Conservation (phyloP, 1,140 invertebrate species). For the Cydia strobilella region DNA sequence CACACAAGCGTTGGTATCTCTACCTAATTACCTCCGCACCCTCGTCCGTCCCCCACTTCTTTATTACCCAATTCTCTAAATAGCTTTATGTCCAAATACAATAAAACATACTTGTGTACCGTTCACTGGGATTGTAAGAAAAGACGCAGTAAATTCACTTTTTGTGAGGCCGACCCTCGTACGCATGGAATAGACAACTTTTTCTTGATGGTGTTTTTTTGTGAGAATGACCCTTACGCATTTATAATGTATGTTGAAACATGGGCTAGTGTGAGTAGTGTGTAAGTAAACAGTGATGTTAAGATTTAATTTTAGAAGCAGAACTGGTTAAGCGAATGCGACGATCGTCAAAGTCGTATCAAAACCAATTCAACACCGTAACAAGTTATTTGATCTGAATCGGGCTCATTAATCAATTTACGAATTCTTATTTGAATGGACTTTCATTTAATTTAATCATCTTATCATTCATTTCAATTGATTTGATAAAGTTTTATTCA, state of each 20-base stretch:
- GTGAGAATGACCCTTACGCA: neutral
- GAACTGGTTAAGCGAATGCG: too few relatives aligned
- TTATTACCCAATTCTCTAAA: constrained; percentile 5
- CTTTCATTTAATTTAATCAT: too few relatives aligned
- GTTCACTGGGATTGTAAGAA: neutral
- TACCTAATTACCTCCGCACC: neutral
- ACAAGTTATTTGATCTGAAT: too few relatives aligned
- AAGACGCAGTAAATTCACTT: constrained; percentile 16
- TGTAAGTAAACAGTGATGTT: neutral
- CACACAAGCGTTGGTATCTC: neutral
- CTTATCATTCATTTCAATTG: too few relatives aligned
- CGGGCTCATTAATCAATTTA: too few relatives aligned
- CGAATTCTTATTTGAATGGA: too few relatives aligned
- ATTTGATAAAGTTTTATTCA: too few relatives aligned
- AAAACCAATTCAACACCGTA: too few relatives aligned
- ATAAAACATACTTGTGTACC: constrained; percentile 1
- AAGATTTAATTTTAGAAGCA: too few relatives aligned
- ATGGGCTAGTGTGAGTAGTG: neutral
- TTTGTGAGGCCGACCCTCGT: constrained; percentile 9
- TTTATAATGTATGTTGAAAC: neutral
- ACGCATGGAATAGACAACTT: neutral
- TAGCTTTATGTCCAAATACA: neutral
- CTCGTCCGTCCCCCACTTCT: constrained; percentile 5
- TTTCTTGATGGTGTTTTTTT: constrained; percentile 6
- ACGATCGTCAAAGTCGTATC: too few relatives aligned